Base-by-base conservation (phyloP, 2,888 invertebrate genomes). In the Megastigmus dorsalis region DNA sequence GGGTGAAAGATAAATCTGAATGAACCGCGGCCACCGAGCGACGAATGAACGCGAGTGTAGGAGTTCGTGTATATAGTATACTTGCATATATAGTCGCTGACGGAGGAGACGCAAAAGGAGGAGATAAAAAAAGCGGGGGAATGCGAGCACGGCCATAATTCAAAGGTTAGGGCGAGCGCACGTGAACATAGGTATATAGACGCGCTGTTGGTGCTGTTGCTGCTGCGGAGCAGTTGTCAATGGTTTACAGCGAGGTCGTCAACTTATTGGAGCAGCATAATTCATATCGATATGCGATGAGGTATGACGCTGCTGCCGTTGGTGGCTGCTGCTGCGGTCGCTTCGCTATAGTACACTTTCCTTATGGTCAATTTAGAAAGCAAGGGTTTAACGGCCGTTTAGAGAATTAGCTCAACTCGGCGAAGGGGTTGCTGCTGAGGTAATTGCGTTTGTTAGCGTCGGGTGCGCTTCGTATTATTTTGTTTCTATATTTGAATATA, bases 251-350 rank as follows among this genome's bases (percentile, higher is more conserved):
- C 62, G 62, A 54, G 70, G 59, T 52, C 52, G 23, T 72, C 52
- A 52, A 50, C 59, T 66, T 43, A 66, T 72, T 52, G 30, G 66
- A 59, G 59, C 43, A 41, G 59, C 59, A 60, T 72, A 59, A 72
- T 66, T 66, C 72, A 43, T 43, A 41, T 66, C 43, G 30, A 54
- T 59, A 30, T 26, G 9, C 43, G 60, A 73, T 73, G 72, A 45
- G 66, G 63, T 33, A 38, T 33, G 20, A 52, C 5, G 13, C 2
- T 20, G 23, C 38, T 20, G 0, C 26, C 6, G 15, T 15, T 38
- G 20, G 52, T 52, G n/a, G 0, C 26, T 3, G 15, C 23, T 38
- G 20, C 60, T 52, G n/a, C 15, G 20, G 4, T 7, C 26, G n/a
- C 7, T 66, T 62, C 28, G 18, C 18, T 41, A 0, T 15, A 10